Conservation (phyloP, 2,888 invertebrate species). For the Sphaerophoria taeniata region DNA sequence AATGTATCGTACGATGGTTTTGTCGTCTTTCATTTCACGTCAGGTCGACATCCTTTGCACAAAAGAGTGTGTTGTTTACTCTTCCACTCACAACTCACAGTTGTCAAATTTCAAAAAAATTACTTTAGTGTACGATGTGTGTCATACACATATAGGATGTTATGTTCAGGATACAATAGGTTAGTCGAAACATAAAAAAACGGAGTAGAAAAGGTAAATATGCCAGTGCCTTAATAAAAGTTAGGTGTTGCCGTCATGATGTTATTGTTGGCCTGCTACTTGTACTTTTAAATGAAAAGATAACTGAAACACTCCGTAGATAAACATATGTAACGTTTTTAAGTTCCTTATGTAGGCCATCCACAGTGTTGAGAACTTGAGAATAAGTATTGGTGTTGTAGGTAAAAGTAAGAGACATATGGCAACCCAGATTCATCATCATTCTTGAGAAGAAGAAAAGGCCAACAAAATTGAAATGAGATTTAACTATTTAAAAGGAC, state of each 20-base stretch:
- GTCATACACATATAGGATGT: slow-evolving; percentile 32
- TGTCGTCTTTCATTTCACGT: slow-evolving; percentile 18
- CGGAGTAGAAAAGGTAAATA: slow-evolving; percentile 15
- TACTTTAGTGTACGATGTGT: slow-evolving; percentile 34
- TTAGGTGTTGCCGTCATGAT: not conserved
- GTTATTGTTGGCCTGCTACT: no score
- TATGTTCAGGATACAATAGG: slow-evolving; percentile 19
- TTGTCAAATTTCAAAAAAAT: slow-evolving; percentile 27
- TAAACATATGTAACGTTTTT: not conserved
- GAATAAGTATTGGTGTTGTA: no score
- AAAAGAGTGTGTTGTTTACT: slow-evolving; percentile 3
- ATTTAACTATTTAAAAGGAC: slow-evolving; percentile 63
- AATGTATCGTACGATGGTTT: slow-evolving; percentile 58
- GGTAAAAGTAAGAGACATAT: not conserved
- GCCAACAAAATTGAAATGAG: slow-evolving; percentile 51
- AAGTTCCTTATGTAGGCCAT: no score
- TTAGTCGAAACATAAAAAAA: slow-evolving; percentile 35
- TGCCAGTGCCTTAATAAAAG: slow-evolving; percentile 7
- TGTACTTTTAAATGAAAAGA: not conserved
- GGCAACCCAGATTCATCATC: slow-evolving; percentile 9
- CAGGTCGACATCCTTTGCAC: slow-evolving; percentile 45
- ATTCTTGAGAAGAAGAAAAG: slow-evolving; percentile 27
- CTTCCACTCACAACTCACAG: slow-evolving; percentile 24
- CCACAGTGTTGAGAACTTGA: no score
- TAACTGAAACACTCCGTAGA: not conserved